Evolutionary conservation across 2,113 vertebrate genomes (phyloP).

Genomic region (Tragelaphus scriptus): DNA sequence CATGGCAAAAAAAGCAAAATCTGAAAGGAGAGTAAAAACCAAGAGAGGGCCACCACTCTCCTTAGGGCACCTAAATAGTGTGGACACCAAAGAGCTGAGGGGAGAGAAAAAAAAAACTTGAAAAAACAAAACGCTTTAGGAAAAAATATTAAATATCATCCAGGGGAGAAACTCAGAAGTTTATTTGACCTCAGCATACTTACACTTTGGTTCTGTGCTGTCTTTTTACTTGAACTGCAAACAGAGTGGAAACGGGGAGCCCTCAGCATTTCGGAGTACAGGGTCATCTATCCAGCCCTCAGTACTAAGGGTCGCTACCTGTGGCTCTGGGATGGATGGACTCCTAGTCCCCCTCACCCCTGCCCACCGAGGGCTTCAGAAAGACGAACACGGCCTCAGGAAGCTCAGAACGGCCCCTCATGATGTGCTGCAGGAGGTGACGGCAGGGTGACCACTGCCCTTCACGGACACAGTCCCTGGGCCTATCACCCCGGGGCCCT

Average conservation of each 20-base stretch:
- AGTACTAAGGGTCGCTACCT: rapidly evolving
- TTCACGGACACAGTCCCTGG: not conserved
- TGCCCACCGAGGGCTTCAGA: not conserved
- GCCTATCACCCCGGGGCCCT: not conserved
- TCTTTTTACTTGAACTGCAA: not conserved
- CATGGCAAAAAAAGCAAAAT: rapidly evolving
- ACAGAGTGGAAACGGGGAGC: rapidly evolving
- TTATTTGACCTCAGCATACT: not conserved
- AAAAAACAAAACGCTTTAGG: not conserved
- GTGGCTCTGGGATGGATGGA: not conserved
- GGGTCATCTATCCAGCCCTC: not conserved
- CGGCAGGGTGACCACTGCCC: rapidly evolving
- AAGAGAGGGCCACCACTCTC: not conserved
- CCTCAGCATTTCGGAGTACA: rapidly evolving
- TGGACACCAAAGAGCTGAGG: not conserved
- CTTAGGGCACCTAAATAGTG: not conserved
- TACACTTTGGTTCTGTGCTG: rapidly evolving
- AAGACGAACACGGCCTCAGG: rapidly evolving
- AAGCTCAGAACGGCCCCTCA: too few species aligned
- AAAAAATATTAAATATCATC: not conserved
- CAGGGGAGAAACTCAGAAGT: not conserved
- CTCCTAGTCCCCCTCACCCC: not conserved
- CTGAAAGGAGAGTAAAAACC: not conserved
- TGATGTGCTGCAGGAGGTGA: rapidly evolving
- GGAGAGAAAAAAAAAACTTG: not conserved